These are phyloP conservation scores for Drosophila guanche DNA, from an alignment of 1,140 invertebrate genomes.

Conservation along the genomic window DNA sequence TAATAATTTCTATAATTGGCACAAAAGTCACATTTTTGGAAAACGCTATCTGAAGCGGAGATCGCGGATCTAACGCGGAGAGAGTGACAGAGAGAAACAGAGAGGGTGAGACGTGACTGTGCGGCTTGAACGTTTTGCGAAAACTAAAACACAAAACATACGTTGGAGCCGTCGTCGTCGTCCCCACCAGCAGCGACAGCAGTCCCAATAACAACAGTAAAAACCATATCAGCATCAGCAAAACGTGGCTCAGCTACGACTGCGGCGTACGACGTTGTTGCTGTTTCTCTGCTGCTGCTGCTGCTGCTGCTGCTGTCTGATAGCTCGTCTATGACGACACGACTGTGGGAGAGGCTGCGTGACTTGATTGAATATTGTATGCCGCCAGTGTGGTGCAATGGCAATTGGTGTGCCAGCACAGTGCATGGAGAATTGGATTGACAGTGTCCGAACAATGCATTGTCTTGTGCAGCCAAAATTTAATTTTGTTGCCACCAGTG, in stretches of 20 bases:
- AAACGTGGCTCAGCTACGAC: conserved; percentile 45
- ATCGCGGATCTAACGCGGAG: conserved; percentile 1
- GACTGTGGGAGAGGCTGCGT: conserved; percentile 16
- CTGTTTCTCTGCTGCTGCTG: no score
- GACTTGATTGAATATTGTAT: neutral
- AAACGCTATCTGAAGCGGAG: conserved; percentile 5
- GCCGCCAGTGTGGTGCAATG: no score
- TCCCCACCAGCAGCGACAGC: conserved; percentile 14
- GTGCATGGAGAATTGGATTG: no score
- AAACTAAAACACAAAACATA: conserved; percentile 70
- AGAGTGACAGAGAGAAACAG: neutral
- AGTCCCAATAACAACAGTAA: conserved; percentile 15
- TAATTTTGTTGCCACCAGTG: no score
- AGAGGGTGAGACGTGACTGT: conserved; percentile 50
- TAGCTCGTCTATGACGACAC: conserved; percentile 17
- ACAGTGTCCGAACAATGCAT: no score
- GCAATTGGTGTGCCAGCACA: no score
- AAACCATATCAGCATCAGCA: conserved; percentile 39
- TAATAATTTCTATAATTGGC: conserved; percentile 25
- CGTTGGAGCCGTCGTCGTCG: conserved; percentile 43
- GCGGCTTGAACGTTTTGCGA: conserved; percentile 73
- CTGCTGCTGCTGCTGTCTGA: conserved; percentile 14
- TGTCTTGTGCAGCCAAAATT: no score
- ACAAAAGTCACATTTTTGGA: conserved; percentile 58
- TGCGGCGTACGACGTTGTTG: conserved; percentile 6